phyloP scores from a whole-genome alignment of 2,888 invertebrate genomes.

The Drosophila koepferae region DNA sequence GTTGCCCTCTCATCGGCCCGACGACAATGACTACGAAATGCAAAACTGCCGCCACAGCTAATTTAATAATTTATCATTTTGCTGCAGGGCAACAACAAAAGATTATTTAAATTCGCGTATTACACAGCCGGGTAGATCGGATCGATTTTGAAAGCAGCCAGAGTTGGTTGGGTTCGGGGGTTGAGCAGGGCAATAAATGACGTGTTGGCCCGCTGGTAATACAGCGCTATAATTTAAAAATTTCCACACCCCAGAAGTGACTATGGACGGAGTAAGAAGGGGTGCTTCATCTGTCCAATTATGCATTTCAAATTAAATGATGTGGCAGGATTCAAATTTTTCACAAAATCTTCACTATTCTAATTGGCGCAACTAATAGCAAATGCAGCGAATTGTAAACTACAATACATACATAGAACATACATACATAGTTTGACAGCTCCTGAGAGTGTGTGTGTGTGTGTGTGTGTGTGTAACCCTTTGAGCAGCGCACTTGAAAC shows the following conservation, averaged over 20 bases:
- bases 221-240: conserved; percentile 81
- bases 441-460: conserved; percentile 14
- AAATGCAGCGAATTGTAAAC: conserved; percentile 65
- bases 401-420: neutral
- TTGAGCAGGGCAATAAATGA: conserved; percentile 44
- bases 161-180: conserved; percentile 3
- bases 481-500: conserved; percentile 58
- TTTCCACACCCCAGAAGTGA: conserved; percentile 66
- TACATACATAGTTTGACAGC: conserved; percentile 29
- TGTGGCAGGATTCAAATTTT: conserved; percentile 84
- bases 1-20: conserved; percentile 35
- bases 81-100: conserved; percentile 82
- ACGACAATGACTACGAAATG: conserved; percentile 41
- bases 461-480: conserved; percentile 51
- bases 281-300: conserved; percentile 50
- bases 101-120: conserved; percentile 82
- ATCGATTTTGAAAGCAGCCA: conserved; percentile 28
- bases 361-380: conserved; percentile 78
- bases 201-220: conserved; percentile 62
- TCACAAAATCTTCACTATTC: conserved; percentile 65
- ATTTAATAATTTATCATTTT: conserved; percentile 84
- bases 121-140: conserved; percentile 53
- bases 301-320: conserved; percentile 81
- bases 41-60: conserved; percentile 78
- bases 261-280: conserved; percentile 6